Conservation (phyloP, 2,888 invertebrate species). For the Gymnoscelis rufifasciata region DNA sequence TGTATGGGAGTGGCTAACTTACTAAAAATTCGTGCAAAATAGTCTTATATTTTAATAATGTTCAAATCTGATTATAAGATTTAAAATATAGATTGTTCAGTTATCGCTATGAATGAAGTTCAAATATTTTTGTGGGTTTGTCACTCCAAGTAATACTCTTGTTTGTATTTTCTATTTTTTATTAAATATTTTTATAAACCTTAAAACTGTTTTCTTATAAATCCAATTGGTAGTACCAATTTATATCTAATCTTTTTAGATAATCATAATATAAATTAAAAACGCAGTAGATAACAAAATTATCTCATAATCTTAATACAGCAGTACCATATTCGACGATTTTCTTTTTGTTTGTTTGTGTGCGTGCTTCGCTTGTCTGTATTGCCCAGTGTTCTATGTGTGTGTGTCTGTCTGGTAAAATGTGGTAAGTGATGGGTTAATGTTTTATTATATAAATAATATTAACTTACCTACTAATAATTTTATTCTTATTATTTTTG, state of each 20-base stretch:
- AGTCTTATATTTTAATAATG: too few relatives aligned
- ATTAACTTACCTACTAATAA: neutral
- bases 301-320: neutral
- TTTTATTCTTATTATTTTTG: too few relatives aligned
- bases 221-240: neutral
- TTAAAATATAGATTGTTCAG: too few relatives aligned
- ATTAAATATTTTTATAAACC: constrained; percentile 28
- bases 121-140: neutral
- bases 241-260: neutral
- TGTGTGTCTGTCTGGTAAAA: constrained; percentile 16
- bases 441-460: constrained; percentile 1
- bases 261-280: neutral
- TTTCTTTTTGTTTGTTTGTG: constrained; percentile 19
- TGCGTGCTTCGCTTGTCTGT: constrained; percentile 36
- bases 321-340: too few relatives aligned
- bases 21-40: neutral
- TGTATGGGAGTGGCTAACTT: constrained; percentile 13
- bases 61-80: too few relatives aligned
- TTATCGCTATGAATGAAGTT: too few relatives aligned
- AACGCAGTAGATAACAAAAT: neutral
- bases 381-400: constrained; percentile 19
- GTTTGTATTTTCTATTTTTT: constrained; percentile 31
- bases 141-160: constrained; percentile 16
- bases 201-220: constrained; percentile 16
- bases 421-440: constrained; percentile 27